phyloP scores from a whole-genome alignment of 2,888 invertebrate species.

The Idaea straminata region DNA sequence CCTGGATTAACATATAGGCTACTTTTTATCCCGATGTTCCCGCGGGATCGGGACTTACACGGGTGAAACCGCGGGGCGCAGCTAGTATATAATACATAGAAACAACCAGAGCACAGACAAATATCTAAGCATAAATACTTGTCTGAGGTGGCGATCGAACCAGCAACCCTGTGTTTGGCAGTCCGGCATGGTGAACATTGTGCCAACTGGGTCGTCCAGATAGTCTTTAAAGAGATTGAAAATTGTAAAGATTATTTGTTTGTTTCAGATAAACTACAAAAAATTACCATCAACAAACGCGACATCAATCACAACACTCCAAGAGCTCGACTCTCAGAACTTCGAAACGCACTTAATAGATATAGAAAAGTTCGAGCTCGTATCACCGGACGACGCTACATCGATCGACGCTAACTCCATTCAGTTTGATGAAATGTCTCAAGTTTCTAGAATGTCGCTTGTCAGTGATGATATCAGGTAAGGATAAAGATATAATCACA shows the following conservation, averaged over 20 bases:
- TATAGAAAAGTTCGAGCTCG: slow-evolving; percentile 27
- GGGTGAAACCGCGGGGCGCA: too few species aligned
- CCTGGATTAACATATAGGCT: too few species aligned
- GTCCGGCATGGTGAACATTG: too few species aligned
- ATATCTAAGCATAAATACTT: too few species aligned
- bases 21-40: too few species aligned
- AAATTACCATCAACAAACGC: slow-evolving; percentile 46
- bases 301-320: slow-evolving; percentile 48
- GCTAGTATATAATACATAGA: too few species aligned
- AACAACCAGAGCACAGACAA: too few species aligned
- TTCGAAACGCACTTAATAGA: slow-evolving; percentile 32
- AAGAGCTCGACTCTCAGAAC: slow-evolving; percentile 40
- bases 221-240: too few species aligned
- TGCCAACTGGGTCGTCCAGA: too few species aligned
- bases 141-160: too few species aligned
- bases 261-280: slow-evolving; percentile 51
- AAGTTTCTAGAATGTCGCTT: not conserved
- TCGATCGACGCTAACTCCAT: slow-evolving; percentile 60
- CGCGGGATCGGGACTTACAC: too few species aligned
- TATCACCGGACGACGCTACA: slow-evolving; percentile 48
- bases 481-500: not conserved
- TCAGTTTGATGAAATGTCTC: slow-evolving; percentile 56
- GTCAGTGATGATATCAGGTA: not conserved
- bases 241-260: not conserved
- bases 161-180: too few species aligned